Evolutionary conservation across 2,797 vertebrate species (phyloP).

Genomic region (Leptodactylus fallax): DNA sequence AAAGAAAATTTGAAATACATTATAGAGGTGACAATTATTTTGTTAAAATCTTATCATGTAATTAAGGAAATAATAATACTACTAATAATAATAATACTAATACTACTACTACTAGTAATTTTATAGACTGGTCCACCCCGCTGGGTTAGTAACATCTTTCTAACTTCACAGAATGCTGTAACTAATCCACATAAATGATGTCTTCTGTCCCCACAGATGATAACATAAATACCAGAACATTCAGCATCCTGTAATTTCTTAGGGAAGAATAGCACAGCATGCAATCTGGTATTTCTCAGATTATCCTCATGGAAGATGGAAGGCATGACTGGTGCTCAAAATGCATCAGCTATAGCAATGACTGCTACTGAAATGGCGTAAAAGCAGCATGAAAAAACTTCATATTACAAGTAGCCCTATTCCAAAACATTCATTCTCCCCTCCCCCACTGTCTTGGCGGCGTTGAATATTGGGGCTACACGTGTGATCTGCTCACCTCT

Average conservation of each 20-base stretch:
- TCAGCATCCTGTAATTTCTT: not conserved
- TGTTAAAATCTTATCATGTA: too few relatives aligned
- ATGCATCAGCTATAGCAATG: not conserved
- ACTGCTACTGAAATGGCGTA: not conserved
- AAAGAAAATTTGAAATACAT: too few relatives aligned
- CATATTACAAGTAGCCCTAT: not conserved
- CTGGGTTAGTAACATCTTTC: too few relatives aligned
- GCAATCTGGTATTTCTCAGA: not conserved
- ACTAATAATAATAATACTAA: too few relatives aligned
- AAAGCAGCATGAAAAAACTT: not conserved
- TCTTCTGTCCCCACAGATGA: not conserved
- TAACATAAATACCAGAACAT: not conserved
- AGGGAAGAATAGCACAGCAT: not conserved
- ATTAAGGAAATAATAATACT: too few relatives aligned
- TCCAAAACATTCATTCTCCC: not conserved
- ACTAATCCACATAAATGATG: too few relatives aligned
- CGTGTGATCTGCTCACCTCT: not conserved
- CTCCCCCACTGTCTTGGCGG: not conserved
- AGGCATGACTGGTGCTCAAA: not conserved
- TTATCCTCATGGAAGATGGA: not conserved
- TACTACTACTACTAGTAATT: too few relatives aligned
- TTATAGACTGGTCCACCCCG: too few relatives aligned
- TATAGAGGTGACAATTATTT: too few relatives aligned
- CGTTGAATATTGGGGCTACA: too few relatives aligned
- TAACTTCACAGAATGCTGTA: too few relatives aligned